Conservation (phyloP, 2,888 invertebrate genomes). For the Diarsia brunnea region DNA sequence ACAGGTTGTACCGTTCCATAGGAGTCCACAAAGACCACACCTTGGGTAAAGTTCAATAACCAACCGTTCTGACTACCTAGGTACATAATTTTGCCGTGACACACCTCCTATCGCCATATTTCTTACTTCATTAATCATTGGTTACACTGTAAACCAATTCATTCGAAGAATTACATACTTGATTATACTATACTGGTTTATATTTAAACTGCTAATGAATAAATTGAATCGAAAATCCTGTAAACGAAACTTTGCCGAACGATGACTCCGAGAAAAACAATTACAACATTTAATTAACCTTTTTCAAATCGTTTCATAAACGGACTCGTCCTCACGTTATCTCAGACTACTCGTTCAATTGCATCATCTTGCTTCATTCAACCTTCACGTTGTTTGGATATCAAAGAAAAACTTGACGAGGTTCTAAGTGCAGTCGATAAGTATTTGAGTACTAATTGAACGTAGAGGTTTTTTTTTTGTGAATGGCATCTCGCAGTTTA, state of each 20-base stretch:
- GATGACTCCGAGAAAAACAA: slow-evolving; percentile 4
- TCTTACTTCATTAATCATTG: not conserved
- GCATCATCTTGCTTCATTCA: slow-evolving; percentile 23
- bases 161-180: not conserved
- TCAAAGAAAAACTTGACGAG: slow-evolving; percentile 35
- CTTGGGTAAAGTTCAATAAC: slow-evolving; percentile 10
- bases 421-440: slow-evolving; percentile 10
- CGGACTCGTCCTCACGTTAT: slow-evolving; percentile 31
- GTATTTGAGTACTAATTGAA: not conserved
- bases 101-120: not conserved
- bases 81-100: not conserved
- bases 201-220: not conserved
- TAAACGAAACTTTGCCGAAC: not conserved
- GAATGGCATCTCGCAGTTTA: too few species aligned
- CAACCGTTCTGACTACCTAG: not conserved
- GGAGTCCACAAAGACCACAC: not conserved
- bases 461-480: not conserved
- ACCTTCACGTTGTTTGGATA: slow-evolving; percentile 48
- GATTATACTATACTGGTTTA: not conserved
- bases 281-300: slow-evolving; percentile 28
- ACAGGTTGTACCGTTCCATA: not conserved
- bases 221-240: not conserved
- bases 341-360: slow-evolving; percentile 31
- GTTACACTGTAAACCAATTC: slow-evolving; percentile 1
- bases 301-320: slow-evolving; percentile 25